These are phyloP conservation scores for Podocnemis expansa DNA, from an alignment of 2,113 vertebrate genomes.

Conservation along the genomic window DNA sequence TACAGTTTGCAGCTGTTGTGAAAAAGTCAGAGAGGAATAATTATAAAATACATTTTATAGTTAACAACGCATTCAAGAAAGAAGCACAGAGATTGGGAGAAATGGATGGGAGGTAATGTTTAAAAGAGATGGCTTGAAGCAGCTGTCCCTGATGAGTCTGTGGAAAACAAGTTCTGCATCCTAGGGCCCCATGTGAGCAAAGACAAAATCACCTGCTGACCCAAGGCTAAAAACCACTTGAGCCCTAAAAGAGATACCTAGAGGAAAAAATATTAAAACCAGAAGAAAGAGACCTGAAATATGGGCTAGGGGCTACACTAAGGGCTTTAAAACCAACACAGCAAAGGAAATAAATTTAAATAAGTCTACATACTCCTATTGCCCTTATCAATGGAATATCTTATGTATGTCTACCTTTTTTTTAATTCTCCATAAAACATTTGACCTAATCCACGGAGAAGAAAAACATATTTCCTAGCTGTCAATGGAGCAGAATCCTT, in stretches of 20 bases:
- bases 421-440: background rate
- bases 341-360: background rate
- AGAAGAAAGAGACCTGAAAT: background rate
- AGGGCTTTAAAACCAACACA: background rate
- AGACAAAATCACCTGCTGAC: background rate
- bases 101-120: background rate
- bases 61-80: background rate
- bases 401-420: background rate
- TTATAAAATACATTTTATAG: background rate
- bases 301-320: background rate
- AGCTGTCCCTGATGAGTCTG: background rate
- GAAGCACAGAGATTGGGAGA: background rate
- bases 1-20: background rate
- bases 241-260: background rate
- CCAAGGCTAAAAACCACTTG: background rate
- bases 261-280: background rate
- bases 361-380: background rate
- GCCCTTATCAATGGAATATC: background rate
- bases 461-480: slow-evolving; percentile 14
- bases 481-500: background rate
- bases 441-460: background rate
- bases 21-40: slow-evolving; percentile 24
- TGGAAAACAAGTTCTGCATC: background rate
- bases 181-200: background rate
- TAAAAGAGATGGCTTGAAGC: background rate